Base-by-base conservation (phyloP, 92 coral and sea anemone species). In the Metridium senile region DNA sequence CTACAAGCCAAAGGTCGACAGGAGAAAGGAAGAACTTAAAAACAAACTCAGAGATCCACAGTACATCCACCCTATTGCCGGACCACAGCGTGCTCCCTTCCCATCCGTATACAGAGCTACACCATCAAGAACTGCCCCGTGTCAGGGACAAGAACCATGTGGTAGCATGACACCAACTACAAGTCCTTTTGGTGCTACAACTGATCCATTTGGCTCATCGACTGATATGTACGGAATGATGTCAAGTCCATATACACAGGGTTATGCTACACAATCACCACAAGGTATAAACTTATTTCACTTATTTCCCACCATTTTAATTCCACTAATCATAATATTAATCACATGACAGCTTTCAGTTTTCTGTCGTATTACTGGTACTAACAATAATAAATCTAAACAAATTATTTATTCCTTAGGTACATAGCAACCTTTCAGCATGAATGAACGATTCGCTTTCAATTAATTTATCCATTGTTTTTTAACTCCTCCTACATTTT, bases 81-180 rank as follows among this genome's bases (percentile, higher is more conserved):
- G 82, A 11, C 86, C 86, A 9, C 86, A 86, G 30, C 54, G 70
- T 20, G 90, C 72, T 21, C 82, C 80, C 26, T 46, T 74, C 79
- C 86, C 86, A 19, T 74, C 73, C 1, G 3, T 22, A 71, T 58
- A 69, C 26, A 25, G 71, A 28, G 58, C 79, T n/a, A 66, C 71
- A 18, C 71, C 76, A 11, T 17, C 63, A 33, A 63, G 64, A 13
- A 1, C 78, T 4, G 22, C 35, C 1, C 65, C 47, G 1, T 66
- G 72, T 19, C 34, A 52, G 26, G 72, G 62, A 9, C 81, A 66
- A 70, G 62, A 75, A 0, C 64, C 74, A 22, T 69, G 74, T n/a
- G n/a, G n/a, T n/a, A n/a, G n/a, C 58, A 13, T 63, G 20, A 31
- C 16, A 33, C 66, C 82, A 46, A 27, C 83, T 19, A 43, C 58